Base-by-base conservation (phyloP, 2,113 vertebrate species). In the Nesospiza acunhae region DNA sequence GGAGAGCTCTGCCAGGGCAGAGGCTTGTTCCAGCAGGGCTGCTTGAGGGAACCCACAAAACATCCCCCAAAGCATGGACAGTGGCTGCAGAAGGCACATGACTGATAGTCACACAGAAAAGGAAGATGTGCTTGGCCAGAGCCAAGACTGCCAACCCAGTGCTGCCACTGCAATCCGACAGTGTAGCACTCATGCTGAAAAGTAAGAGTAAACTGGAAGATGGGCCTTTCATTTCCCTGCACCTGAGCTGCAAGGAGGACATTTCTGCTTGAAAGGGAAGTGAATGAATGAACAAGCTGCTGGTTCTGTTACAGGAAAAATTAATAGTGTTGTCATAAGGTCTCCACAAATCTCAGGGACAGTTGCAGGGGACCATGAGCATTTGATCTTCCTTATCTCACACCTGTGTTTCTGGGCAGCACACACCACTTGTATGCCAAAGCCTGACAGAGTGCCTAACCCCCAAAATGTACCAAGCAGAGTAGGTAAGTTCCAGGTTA, bases 71-170 rank as follows among this genome's bases (percentile, higher is more conserved):
- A 56, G 21, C 22, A 16, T 1, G 7, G 53, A 23, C 53, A 46
- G 2, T 13, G 44, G 15, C 58, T 91, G 49, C 35, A 55, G 28
- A 69, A n/a, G 52, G 49, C 53, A 41, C 0, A 0, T 22, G 42
- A 27, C 4, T 47, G 26, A 41, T 1, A 11, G 37, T 27, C 28
- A 56, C 30, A 47, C 15, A 0, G 0, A 75, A 46, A 70, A 59
- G 58, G 46, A 83, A 47, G 16, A 52, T 31, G 27, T 30, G 21
- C 53, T 59, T 42, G 74, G 64, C 44, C 66, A 64, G 52, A 73
- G 33, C 18, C 37, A 78, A 41, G 33, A 56, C 30, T 64, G 55
- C 69, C 66, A 39, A 33, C 35, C 23, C 4, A 4, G 52, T 53
- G 44, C 52, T 89, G 69, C 30, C 28, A 8, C 49, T 67, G 66